Base-by-base conservation (phyloP, 2,797 vertebrate species). In the Buceros bicornis region DNA sequence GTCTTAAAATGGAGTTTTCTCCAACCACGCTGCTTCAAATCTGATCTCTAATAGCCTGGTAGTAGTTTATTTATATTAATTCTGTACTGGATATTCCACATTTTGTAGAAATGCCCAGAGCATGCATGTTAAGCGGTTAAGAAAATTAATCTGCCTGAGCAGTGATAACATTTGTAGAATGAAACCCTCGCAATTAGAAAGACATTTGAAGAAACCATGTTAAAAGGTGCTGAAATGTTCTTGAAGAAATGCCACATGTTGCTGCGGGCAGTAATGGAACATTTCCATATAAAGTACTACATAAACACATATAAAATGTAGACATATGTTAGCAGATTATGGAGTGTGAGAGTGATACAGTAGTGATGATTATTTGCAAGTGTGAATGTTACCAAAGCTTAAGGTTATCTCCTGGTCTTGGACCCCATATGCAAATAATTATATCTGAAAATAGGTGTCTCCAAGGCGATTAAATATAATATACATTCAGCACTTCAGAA, bases 201-300 rank as follows among this genome's bases (percentile, higher is more conserved):
- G 87, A 76, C 74, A 56, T 97, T 94, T 95, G 96, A 96, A 97
- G 92, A 80, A 95, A 91, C 76, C 66, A 33, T 65, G 95, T 76
- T 95, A 93, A 91, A 95, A 96, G 88, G 94, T 97, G 92, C 89
- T 89, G 94, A 97, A 96, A 97, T 92, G 95, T 97, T 97, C 96
- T 95, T 89, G 94, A 93, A 92, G 95, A 95, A 96, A 95, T 96
- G 94, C 93, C 97, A 97, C 95, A 78, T 96, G 94, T 95, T 97
- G 96, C 96, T 97, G 84, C 50, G 90, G 96, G 95, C 95, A 94
- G 88, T 92, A 85, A 93, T 90, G 93, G 93, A 97, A 87, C 87
- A 97, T 96, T 97, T 96, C 90, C 94, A 95, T 96, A 93, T 95
- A 95, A 97, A 97, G 87, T 93, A 82, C 93, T 93, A 93, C 89